phyloP scores from a whole-genome alignment of 2,797 vertebrate species.

The Anguilla pacifica region DNA sequence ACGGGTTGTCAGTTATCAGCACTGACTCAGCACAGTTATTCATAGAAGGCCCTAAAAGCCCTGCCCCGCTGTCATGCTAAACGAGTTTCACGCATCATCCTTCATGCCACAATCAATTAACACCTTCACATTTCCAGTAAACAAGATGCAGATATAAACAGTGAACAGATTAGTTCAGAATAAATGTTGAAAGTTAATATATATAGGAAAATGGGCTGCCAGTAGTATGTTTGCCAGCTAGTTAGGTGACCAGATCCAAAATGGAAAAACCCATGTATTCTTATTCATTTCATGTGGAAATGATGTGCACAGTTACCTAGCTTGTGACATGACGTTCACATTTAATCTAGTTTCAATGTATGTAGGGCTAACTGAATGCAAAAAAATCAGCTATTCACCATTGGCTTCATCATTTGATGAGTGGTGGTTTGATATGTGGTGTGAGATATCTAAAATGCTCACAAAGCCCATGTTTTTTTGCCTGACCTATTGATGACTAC shows the following conservation, averaged over 20 bases:
- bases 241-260: not conserved
- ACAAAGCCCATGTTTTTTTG: not conserved
- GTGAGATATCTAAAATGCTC: not conserved
- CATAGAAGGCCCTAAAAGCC: not conserved
- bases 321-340: not conserved
- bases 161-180: not conserved
- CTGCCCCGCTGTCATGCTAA: not conserved
- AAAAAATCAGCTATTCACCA: not conserved
- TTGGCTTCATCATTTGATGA: not conserved
- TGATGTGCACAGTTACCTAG: not conserved
- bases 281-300: not conserved
- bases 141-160: not conserved
- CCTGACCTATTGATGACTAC: not conserved
- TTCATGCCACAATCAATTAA: not conserved
- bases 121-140: not conserved
- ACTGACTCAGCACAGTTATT: not conserved
- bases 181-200: not conserved
- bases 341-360: not conserved
- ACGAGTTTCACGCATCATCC: not conserved
- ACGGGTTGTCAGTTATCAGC: not conserved
- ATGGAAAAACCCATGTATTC: not conserved
- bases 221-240: not conserved
- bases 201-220: not conserved
- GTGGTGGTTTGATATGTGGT: not conserved
- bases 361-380: not conserved